Percentiles rank a stretch among this genome's conserved stretches.
These are phyloP conservation scores for Aplocera efformata DNA, from an alignment of 2,888 invertebrate genomes.

Conservation along the genomic window DNA sequence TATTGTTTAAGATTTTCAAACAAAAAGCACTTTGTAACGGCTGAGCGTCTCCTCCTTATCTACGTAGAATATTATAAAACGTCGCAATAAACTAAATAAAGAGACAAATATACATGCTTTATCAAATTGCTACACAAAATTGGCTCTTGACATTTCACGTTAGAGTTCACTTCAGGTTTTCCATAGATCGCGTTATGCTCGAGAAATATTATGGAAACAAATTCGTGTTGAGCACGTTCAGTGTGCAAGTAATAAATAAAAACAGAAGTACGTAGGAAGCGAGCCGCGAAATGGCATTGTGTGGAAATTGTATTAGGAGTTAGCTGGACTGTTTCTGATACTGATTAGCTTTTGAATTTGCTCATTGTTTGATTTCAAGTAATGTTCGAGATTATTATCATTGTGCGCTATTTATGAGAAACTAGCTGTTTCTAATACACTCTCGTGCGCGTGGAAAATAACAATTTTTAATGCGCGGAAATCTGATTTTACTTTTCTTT, in stretches of 20 bases:
- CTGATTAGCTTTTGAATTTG: slow-evolving; percentile 4
- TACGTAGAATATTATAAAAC: slow-evolving; percentile 77
- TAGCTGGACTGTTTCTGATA: slow-evolving; percentile 6
- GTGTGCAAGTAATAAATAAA: slow-evolving; percentile 76
- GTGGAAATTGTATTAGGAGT: slow-evolving; percentile 56
- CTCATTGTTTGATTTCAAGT: neutral
- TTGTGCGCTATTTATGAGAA: no score
- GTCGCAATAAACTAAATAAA: slow-evolving; percentile 76
- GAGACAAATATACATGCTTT: slow-evolving; percentile 65
- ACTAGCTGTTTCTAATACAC: no score
- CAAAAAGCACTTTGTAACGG: slow-evolving; percentile 62
- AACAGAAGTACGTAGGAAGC: slow-evolving; percentile 56
- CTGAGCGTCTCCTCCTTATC: slow-evolving; percentile 69
- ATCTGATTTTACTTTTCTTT: no score
- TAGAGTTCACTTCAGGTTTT: slow-evolving; percentile 42
- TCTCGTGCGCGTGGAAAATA: no score
- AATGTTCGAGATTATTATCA: no score
- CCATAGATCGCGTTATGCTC: slow-evolving; percentile 48
- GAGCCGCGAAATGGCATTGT: slow-evolving; percentile 64
- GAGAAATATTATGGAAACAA: slow-evolving; percentile 80
- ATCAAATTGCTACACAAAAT: slow-evolving; percentile 30
- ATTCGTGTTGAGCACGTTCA: slow-evolving; percentile 77
- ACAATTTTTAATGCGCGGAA: no score
- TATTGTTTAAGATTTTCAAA: slow-evolving; percentile 46
- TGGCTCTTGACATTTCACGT: slow-evolving; percentile 32